Base-by-base conservation (phyloP, 2,888 invertebrate genomes). In the Siphlonurus alternatus region DNA sequence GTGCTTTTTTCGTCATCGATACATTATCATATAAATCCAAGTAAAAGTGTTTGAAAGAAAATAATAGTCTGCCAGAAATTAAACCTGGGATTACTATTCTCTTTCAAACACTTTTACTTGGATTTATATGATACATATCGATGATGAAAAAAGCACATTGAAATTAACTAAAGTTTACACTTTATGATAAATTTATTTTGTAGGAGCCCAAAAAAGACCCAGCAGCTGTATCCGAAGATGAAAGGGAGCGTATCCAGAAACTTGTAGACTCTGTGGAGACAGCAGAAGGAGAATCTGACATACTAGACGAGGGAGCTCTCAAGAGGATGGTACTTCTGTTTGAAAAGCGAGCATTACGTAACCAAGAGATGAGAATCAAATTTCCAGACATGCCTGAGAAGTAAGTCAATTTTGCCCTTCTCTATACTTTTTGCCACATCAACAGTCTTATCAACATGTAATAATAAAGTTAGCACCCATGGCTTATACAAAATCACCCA, bases 281-380 rank as follows among this genome's bases (percentile, higher is more conserved):
- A 67, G 18, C 65, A n/a, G 56, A n/a, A 20, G 56, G 56, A 20
- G 56, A 87, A 85, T 87, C 86, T n/a, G 93, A 93, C 73, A 82
- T 87, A 0, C 76, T 97, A 60, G 94, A 97, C 79, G 96, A 96
- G 69, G 82, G 85, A 24, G 84, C 86, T 15, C 80, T 97, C 7
- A 96, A 96, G 72, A 87, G 89, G 73, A 83, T 97, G 73, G 85
- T 97, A 23, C 79, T 96, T 18, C 83, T 91, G 67, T 95, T 98
- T 79, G 99, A 99, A 73, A 98, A 99, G 74, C 84, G 92, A 72
- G 89, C 91, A 61, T 79, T 95, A 7, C 90, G 86, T 73, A 99
- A 99, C 75, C 89, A 97, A 74, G 98, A 99, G 77, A 92, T 97
- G 89, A 82, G 99, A 68, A 97, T 99, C 18, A 99, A 99, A 76